Conservation (phyloP, 2,888 invertebrate genomes). For the Monochamus alternatus region DNA sequence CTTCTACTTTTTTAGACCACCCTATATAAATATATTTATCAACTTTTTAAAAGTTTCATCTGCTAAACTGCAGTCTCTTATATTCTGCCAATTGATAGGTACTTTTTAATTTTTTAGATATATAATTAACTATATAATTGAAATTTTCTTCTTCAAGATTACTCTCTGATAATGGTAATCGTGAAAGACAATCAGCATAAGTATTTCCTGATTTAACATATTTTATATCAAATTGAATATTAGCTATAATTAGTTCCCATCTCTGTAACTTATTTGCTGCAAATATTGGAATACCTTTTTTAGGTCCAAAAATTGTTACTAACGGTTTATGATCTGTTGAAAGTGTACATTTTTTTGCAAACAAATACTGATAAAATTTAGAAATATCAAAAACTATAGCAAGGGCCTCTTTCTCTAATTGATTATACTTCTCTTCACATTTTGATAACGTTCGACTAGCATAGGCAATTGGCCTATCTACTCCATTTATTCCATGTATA, state of each 20-base stretch:
- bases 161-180: slow-evolving; percentile 1
- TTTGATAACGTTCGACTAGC: slow-evolving; percentile 14
- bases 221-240: slow-evolving; percentile 32
- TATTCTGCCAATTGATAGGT: not conserved
- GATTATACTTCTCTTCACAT: not conserved
- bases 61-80: not conserved
- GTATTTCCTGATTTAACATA: slow-evolving; percentile 30
- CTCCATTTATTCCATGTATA: slow-evolving; percentile 21
- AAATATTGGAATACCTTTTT: slow-evolving; percentile 25
- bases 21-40: no score
- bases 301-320: not conserved
- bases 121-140: no score
- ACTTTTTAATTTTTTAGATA: not conserved
- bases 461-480: slow-evolving; percentile 19
- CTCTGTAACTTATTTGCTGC: slow-evolving; percentile 24
- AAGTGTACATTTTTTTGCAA: slow-evolving; percentile 20
- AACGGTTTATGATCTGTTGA: slow-evolving; percentile 25
- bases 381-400: slow-evolving; percentile 19
- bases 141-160: not conserved
- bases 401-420: slow-evolving; percentile 13
- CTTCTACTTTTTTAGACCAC: not conserved
- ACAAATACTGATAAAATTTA: slow-evolving; percentile 25
- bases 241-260: slow-evolving; percentile 30
- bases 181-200: slow-evolving; percentile 28
- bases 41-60: not conserved